Base-by-base conservation (phyloP, 2,113 vertebrate species). In the Corvus hawaiiensis region DNA sequence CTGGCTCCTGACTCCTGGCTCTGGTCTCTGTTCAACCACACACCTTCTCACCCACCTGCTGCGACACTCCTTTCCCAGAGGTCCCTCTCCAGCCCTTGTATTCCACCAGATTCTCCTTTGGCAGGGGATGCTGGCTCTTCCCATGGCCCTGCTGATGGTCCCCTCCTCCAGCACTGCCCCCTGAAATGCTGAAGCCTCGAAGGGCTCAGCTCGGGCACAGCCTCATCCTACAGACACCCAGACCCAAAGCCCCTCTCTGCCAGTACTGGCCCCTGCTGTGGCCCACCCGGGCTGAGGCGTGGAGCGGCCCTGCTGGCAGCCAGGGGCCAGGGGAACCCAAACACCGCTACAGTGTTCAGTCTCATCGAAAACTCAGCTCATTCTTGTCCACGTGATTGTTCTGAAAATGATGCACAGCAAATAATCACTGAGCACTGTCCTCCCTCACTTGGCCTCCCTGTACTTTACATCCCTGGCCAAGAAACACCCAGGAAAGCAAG, bases 271-370 rank as follows among this genome's bases (percentile, higher is more conserved):
- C 23, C 23, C 33, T 10, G 63, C 56, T 13, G 54, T 4, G 64
- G 30, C 48, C 22, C 46, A 13, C 30, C 52, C 0, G 17, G 66
- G 26, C 72, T 44, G 69, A 8, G 37, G 6, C 4, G 15, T 1
- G 4, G 46, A 61, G 24, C 5, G 1, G 1, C 27, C 23, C 20
- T 20, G 48, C 19, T 61, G 30, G 66, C 14, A 19, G 48, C 37
- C 48, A 8, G 32, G 48, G 21, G 13, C 62, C 37, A 5, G 39
- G 16, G 8, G 16, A 14, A 5, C 4, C 39, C 84, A 26, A 39
- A 49, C 55, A n/a, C 0, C 1, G 20, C 30, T 16, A 3, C 49
- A 8, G 16, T 0, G 8, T 6, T 66, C 64, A 28, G 37, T 11
- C 71, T 44, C 21, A 63, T 7, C 10, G 4, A 28, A 55, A 21